phyloP scores from a whole-genome alignment of 2,113 vertebrate genomes.

The Azemiops feae region DNA sequence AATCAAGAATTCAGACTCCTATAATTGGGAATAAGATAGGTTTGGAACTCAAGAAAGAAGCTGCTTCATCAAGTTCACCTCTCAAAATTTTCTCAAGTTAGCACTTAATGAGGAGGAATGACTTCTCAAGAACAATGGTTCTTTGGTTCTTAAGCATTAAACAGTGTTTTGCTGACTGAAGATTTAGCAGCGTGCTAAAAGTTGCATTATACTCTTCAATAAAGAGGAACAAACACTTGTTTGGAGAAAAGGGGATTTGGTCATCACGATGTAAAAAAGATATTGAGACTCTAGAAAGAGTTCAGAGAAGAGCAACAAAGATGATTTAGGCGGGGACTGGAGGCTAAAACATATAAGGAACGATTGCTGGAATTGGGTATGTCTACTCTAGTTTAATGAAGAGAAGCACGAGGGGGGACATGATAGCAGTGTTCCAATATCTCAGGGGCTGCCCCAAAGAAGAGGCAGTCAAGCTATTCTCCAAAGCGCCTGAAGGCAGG shows the following conservation, averaged over 20 bases:
- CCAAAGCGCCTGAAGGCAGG: too few species aligned
- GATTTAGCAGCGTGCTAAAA: not conserved
- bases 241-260: not conserved
- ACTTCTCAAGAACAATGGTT: not conserved
- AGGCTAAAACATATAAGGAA: too few species aligned
- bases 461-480: too few species aligned
- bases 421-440: too few species aligned
- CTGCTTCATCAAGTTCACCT: not conserved
- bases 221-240: not conserved
- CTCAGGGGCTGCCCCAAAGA: too few species aligned
- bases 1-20: not conserved
- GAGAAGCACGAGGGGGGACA: too few species aligned
- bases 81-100: not conserved
- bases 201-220: not conserved
- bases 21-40: too few species aligned
- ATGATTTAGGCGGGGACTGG: fast-evolving
- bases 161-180: not conserved
- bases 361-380: too few species aligned
- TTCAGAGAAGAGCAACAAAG: too few species aligned
- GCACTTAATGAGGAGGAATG: not conserved
- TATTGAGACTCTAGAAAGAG: too few species aligned
- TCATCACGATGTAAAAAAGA: too few species aligned
- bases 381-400: too few species aligned
- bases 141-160: not conserved
- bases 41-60: not conserved